These are phyloP conservation scores for Lycocerus yunnanus DNA, from an alignment of 2,888 invertebrate genomes.

Conservation along the genomic window DNA sequence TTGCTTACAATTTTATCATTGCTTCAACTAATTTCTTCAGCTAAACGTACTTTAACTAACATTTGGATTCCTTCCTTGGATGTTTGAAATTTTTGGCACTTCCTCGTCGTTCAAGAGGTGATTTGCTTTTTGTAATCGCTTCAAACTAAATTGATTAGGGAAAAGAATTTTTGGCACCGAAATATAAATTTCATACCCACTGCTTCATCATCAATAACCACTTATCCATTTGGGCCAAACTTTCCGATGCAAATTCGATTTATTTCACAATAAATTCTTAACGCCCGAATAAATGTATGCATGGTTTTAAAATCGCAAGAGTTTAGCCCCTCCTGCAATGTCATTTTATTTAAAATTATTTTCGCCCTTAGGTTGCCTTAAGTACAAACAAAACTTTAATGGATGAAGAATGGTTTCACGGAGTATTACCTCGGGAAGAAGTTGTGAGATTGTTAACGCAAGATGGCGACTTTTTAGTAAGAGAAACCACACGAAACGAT, in stretches of 20 bases:
- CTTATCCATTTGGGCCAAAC: not conserved
- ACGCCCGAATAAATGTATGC: not conserved
- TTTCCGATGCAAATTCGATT: not conserved
- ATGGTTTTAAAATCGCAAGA: not conserved
- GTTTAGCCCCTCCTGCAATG: not conserved
- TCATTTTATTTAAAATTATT: not conserved
- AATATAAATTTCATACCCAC: not conserved
- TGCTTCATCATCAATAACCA: not conserved
- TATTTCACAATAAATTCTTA: not conserved
- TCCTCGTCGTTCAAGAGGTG: not conserved
- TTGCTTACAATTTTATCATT: slow-evolving; percentile 13
- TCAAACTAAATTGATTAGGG: not conserved
- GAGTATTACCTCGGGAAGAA: slow-evolving; percentile 93
- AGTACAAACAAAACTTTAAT: slow-evolving; percentile 67
- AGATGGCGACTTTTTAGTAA: slow-evolving; percentile 92
- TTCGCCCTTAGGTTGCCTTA: slow-evolving; percentile 47
- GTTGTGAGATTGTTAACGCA: slow-evolving; percentile 88
- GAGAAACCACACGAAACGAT: slow-evolving; percentile 90
- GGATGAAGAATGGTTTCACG: slow-evolving; percentile 97
- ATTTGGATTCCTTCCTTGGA: not conserved
- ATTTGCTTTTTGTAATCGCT: not conserved
- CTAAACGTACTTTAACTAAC: not conserved
- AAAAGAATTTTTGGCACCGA: not conserved
- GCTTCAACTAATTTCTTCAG: not conserved
- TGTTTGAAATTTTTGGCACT: not conserved